Evolutionary conservation across 1,140 invertebrate genomes (phyloP), one percentile per base, ranked within the genome.

Genomic region (Stegodyphus dumicola): DNA sequence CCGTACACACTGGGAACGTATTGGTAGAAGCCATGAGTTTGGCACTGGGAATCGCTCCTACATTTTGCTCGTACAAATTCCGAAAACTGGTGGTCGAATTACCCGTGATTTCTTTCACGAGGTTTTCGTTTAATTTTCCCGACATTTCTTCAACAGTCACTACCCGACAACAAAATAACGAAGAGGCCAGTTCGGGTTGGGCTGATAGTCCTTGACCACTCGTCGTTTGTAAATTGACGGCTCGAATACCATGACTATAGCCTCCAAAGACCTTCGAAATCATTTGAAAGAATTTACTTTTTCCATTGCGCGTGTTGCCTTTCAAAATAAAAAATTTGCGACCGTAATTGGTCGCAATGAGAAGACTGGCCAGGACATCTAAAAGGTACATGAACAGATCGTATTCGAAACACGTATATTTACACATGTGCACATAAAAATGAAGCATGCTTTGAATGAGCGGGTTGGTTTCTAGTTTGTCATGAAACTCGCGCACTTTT

Each of bases 311-410:
- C 0, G 71, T 75, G 2, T 15, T 6, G 0, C 80, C 80, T 33
- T 83, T 83, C 7, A 74, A 54, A 0, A 83, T 48, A 48, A 75
- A 83, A 75, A 83, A 75, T 67, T 83, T 83, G 1, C 80, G 49
- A 53, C 65, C 80, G 17, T 83, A 83, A 48, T 83, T 83, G 48
- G 80, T 75, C 10, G 80, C 80, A 48, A 83, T 74, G 5, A 83
- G 75, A 13, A 13, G 6, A 53, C 80, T 83, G 5, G 80, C 56
- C 71, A 83, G 15, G 0, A 83, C 11, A 10, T 83, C 80, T 0
- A 33, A 5, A 2, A 83, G 5, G 48, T 75, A 83, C 80, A 83
- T 75, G 0, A 83, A 6, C 13, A 66, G 7, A 15, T 83, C 56
- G 71, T 83, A 53, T 52, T 83, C 71, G 7, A 83, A 83, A 11